Evolutionary conservation across 2,888 invertebrate species (phyloP).

Genomic region (Tipula vernalis): DNA sequence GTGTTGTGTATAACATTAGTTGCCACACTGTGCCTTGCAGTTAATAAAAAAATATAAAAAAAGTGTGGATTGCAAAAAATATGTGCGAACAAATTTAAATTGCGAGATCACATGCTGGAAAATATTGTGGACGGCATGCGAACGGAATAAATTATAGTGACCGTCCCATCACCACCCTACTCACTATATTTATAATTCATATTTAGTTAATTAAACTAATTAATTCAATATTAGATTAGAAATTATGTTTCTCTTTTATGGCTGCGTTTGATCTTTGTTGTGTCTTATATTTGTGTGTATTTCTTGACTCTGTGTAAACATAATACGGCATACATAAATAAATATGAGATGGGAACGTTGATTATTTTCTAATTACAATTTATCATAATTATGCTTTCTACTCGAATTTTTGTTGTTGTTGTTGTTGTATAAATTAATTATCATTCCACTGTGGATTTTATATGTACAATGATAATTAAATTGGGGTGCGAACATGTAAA

Average conservation of each 20-base stretch:
- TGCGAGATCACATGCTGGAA: not conserved
- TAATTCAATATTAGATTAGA: not conserved
- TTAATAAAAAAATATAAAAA: not conserved
- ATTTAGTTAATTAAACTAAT: not conserved
- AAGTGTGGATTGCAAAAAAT: not conserved
- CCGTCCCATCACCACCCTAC: not conserved
- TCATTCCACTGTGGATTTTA: not conserved
- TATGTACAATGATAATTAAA: not conserved
- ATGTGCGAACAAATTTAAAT: not conserved
- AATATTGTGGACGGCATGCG: not conserved
- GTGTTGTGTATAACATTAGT: not conserved
- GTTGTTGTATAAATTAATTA: not conserved
- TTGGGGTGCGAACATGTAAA: not conserved
- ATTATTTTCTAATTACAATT: not conserved
- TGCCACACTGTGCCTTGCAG: not conserved
- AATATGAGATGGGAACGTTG: not conserved
- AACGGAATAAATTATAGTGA: not conserved
- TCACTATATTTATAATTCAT: not conserved
- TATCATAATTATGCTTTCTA: not conserved
- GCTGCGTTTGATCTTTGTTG: not conserved
- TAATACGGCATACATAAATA: not conserved
- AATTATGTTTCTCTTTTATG: not conserved
- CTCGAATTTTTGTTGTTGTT: not conserved
- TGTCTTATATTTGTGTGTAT: not conserved
- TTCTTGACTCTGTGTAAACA: not conserved